Evolutionary conservation across 2,797 vertebrate genomes (phyloP), one percentile per base, ranked within the genome.

Genomic region (Gambusia yucatana): DNA sequence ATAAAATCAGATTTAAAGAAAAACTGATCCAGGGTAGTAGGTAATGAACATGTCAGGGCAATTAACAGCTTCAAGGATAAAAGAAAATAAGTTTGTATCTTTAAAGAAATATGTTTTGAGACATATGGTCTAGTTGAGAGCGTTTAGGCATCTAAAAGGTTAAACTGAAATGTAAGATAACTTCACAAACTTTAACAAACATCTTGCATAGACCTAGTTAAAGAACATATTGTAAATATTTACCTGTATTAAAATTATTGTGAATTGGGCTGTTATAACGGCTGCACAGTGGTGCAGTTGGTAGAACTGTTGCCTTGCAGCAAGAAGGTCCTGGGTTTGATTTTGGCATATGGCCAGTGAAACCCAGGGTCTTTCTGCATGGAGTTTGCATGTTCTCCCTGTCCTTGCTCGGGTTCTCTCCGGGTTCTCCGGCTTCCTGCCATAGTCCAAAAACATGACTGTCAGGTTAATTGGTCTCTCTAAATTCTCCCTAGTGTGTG

Each of bases 1-100:
- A 57, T 57, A 1, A 28, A 57, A 57, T n/a, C 28, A 73, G 30
- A 28, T 10, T 11, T 50, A 33, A 76, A 79, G 75, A 33, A 84
- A 83, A 81, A 82, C 86, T 83, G 87, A 39, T 80, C 71, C 28
- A 70, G 14, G 57, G 28, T 33, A 30, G 13, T 28, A 57, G 11
- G 13, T 14, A 57, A 5, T 28, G 4, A 28, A 57, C 1, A 57
- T 57, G n/a, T 13, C 28, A 61, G 57, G 28, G 11, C 59, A 61
- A 65, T 71, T 39, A 14, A 70, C 78, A 84, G 77, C 63, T 76
- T 81, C 2, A 8, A 76, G 72, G 67, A 72, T 39, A 17, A 73
- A 70, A 82, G 44, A 81, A 70, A 82, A 75, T 84, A 46, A 69
- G 1, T n/a, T 2, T n/a, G 10, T 14, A n/a, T 33, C 59, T 36